phyloP scores from a whole-genome alignment of 2,113 vertebrate genomes.

The Pterocles orientalis region DNA sequence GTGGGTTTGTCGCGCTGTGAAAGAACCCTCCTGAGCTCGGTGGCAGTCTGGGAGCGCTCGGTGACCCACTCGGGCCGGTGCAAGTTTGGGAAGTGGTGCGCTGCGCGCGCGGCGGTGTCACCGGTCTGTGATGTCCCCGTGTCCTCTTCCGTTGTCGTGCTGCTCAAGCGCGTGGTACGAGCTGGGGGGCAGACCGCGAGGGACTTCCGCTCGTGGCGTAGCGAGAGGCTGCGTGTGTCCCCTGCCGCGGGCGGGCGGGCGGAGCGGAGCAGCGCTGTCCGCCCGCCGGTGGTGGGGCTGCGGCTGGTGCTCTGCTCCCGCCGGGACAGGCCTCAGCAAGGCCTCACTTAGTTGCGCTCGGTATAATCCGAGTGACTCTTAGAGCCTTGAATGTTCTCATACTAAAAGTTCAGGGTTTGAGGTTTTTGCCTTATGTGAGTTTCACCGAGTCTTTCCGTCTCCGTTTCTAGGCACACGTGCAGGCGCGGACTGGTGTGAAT shows the following conservation, averaged over 20 bases:
- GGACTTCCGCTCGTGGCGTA: accelerated
- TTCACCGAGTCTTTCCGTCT: not conserved
- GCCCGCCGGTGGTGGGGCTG: not conserved
- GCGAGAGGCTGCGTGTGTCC: accelerated
- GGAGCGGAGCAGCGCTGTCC: too few species aligned
- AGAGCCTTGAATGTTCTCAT: not conserved
- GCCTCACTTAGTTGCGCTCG: accelerated
- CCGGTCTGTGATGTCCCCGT: accelerated
- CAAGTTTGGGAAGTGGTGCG: too few species aligned
- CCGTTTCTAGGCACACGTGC: accelerated
- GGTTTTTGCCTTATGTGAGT: accelerated
- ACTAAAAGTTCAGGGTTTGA: not conserved
- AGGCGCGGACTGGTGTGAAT: accelerated
- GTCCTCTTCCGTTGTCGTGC: accelerated
- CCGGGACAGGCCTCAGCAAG: accelerated
- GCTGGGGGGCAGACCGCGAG: too few species aligned
- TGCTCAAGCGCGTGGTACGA: accelerated
- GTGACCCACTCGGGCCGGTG: not conserved
- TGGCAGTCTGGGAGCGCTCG: not conserved
- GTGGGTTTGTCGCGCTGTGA: too few species aligned
- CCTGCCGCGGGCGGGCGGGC: too few species aligned
- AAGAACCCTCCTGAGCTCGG: too few species aligned
- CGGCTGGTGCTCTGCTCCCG: accelerated
- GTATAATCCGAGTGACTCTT: accelerated
- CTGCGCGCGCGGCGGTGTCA: accelerated